Evolutionary conservation across 1,140 invertebrate species (phyloP).

Genomic region (Drosophila saltans): DNA sequence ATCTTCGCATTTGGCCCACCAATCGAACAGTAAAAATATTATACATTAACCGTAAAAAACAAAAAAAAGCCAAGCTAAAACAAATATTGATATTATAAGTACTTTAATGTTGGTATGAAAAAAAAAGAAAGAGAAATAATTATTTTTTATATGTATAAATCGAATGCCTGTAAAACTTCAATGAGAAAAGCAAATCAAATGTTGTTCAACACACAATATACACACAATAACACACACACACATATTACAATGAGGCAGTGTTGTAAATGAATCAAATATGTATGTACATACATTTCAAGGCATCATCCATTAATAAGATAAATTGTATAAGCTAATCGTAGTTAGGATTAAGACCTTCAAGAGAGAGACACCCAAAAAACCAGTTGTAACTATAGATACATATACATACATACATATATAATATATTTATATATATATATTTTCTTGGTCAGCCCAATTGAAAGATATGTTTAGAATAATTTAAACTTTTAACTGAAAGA

Average conservation of each 20-base stretch:
- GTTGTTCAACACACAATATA: constrained; percentile 46
- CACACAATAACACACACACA: constrained; percentile 21
- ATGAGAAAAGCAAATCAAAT: constrained; percentile 43
- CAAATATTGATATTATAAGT: constrained; percentile 59
- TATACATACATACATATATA: background rate
- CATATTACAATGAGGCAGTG: constrained; percentile 33
- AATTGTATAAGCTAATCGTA: background rate
- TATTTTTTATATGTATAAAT: constrained; percentile 69
- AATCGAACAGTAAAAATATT: background rate
- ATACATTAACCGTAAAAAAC: constrained; percentile 34
- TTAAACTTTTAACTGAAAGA: background rate
- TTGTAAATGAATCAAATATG: constrained; percentile 28
- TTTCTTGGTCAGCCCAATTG: constrained; percentile 1
- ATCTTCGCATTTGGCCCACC: constrained; percentile 74
- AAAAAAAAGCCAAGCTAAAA: constrained; percentile 63
- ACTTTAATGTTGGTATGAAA: constrained; percentile 51
- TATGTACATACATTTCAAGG: constrained; percentile 19
- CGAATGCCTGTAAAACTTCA: constrained; percentile 29
- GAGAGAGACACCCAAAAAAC: constrained; percentile 13
- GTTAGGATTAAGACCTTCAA: constrained; percentile 3
- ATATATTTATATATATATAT: too few species aligned
- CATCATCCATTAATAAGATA: background rate
- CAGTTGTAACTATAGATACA: constrained; percentile 7
- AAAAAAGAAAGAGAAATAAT: constrained; percentile 26
- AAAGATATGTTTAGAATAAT: constrained; percentile 7